Evolutionary conservation across 2,888 invertebrate species (phyloP), one percentile per base, ranked within the genome.

Genomic region (Empis stercorea): DNA sequence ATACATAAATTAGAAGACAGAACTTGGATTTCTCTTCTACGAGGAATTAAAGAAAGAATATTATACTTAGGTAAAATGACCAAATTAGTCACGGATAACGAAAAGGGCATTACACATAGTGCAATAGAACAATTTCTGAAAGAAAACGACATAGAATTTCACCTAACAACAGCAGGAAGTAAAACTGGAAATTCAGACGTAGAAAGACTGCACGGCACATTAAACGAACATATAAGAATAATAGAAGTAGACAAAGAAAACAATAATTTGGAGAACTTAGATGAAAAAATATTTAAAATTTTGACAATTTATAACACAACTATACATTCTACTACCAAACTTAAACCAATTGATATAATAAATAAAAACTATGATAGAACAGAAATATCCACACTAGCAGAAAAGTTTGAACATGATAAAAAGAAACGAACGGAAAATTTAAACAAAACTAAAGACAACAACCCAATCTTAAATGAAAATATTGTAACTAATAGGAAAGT

Each of bases 161-260:
- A 51, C 23, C 3, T 43, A 14, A 51, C 46, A 13, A 49, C 48
- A 10, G 36, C 48, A 23, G 30, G 36, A 15, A 36, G 27, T 13
- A 48, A 51, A 45, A 47, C 51, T 13, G 51, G 48, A 2, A 51
- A 51, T 39, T 27, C 45, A 3, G 48, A 48, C 17, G 36, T 48
- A 11, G 47, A 51, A 39, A 34, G 48, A 20, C 42, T 51, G 10
- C 48, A 46, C 17, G 44, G 44, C 15, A 48, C 46, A 13, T 17
- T 51, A 14, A 51, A 51, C 20, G 48, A 51, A 43, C 51, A 49
- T 47, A 14, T 51, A 15, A 6, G 51, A 17, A 34, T 49, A 13
- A 30, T 48, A 10, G 30, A 46, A 36, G 43, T 43, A 9, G 41
- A 48, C 27, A 6, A 10, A 27, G 34, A 38, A 11, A 47, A 48